Evolutionary conservation across 2,888 invertebrate species (phyloP).

Genomic region (Chaitophorus viminalis): DNA sequence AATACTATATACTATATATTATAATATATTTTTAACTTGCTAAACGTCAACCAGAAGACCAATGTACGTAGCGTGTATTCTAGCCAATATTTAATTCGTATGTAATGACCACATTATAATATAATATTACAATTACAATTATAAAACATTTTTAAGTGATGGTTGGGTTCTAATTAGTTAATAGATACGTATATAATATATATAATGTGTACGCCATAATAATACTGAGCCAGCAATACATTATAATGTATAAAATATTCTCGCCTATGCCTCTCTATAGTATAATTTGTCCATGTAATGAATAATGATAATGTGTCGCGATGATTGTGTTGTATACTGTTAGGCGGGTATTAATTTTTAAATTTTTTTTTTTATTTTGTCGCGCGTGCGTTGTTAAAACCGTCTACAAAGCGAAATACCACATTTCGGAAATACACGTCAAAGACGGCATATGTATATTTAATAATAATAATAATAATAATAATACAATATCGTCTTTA

Average conservation of each 20-base stretch:
- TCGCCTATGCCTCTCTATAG: background rate
- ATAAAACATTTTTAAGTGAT: background rate
- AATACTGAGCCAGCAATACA: background rate
- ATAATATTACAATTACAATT: background rate
- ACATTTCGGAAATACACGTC: constrained; percentile 18
- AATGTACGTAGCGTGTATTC: background rate
- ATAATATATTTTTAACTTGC: background rate
- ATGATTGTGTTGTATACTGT: background rate
- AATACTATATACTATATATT: background rate
- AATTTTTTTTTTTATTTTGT: background rate
- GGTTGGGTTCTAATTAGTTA: background rate
- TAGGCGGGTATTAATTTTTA: background rate
- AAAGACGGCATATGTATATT: background rate
- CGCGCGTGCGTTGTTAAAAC: background rate
- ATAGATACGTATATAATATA: background rate
- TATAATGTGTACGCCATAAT: background rate
- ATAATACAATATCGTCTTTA: background rate
- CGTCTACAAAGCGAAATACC: constrained; percentile 40
- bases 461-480: too few species aligned
- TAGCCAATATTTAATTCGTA: background rate
- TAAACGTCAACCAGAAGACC: background rate
- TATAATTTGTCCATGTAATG: background rate
- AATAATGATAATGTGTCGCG: background rate
- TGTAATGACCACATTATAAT: background rate
- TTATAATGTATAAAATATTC: background rate